Base-by-base conservation (phyloP, 2,113 vertebrate species). In the Lota lota region DNA sequence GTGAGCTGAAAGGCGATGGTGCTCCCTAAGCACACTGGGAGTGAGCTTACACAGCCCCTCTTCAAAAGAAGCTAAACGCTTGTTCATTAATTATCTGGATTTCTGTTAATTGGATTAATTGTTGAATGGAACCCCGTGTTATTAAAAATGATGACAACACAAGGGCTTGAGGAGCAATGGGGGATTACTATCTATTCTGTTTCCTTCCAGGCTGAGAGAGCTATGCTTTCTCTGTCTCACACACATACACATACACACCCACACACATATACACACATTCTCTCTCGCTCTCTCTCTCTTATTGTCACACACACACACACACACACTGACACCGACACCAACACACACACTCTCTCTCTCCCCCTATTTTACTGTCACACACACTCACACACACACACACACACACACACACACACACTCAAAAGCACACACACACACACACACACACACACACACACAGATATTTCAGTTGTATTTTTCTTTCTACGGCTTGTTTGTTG, bases 31-130 rank as follows among this genome's bases (percentile, higher is more conserved):
- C 75, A 85, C 79, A 85, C 75, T 83, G 80, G 84, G 58, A 84
- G 67, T 16, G 67, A 66, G 69, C 74, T 79, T 83, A 79, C 82
- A 87, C 81, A 74, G 76, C 74, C 77, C 74, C 85, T 82, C 83
- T 83, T 86, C 83, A 86, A 89, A 89, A 85, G 83, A 62, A 73
- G 76, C 83, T 86, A 80, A 85, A 87, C 67, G 79, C 86, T 73
- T 85, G 87, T 88, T 90, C 83, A 81, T 82, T 84, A 86, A 87
- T 87, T 88, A 89, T 90, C 90, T 85, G 77, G 81, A 91, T 87
- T 82, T 74, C 79, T 79, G 72, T 87, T 90, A 91, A 92, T 89
- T 91, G 91, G 90, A 92, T 92, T 92, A 92, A 91, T 92, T 88
- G 79, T 87, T 89, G 84, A 91, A 91, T 86, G 56, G 88, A 85